Evolutionary conservation across 2,888 invertebrate species (phyloP), one percentile per base, ranked within the genome.

Genomic region (Malachius bipustulatus): DNA sequence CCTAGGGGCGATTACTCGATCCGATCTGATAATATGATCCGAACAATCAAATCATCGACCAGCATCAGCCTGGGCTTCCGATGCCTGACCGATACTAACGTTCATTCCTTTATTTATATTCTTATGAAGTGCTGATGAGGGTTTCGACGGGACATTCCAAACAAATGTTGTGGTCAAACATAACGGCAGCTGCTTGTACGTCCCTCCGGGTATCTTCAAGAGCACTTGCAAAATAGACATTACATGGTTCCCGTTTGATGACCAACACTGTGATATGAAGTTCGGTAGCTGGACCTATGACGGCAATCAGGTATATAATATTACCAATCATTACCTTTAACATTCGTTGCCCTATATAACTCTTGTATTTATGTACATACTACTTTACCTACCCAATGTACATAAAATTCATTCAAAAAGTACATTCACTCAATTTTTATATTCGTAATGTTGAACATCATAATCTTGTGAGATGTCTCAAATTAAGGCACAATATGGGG

Each of bases 231-330:
- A 90, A 77, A 97, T 98, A 74, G 93, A 97, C 80, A 97, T 98
- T 81, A 94, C 94, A 69, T 97, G 96, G 96, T 98, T 98, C 78
- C 97, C 97, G 69, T 98, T 97, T 77, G 98, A 98, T 76, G 96
- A 97, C 73, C 98, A 98, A 79, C 83, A 85, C 71, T 98, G 98
- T 77, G 84, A 89, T 71, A 90, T 97, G 88, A 93, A 97, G 81
- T 97, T 97, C 70, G 97, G 97, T 73, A 94, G 96, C 73, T 98
- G 98, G 98, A 96, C 97, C 63, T 94, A 97, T 75, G 89, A 90
- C 69, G 93, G 93, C 73, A 82, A 82, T 73, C 87, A 88, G 84
- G 88, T 88, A 83, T n/a, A n/a, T n/a, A n/a, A n/a, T n/a, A n/a
- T n/a, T n/a, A n/a, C n/a, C n/a, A n/a, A n/a, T n/a, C n/a, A n/a